Conservation (phyloP, 1,140 invertebrate species). For the Lamellibrachia luymesi region DNA sequence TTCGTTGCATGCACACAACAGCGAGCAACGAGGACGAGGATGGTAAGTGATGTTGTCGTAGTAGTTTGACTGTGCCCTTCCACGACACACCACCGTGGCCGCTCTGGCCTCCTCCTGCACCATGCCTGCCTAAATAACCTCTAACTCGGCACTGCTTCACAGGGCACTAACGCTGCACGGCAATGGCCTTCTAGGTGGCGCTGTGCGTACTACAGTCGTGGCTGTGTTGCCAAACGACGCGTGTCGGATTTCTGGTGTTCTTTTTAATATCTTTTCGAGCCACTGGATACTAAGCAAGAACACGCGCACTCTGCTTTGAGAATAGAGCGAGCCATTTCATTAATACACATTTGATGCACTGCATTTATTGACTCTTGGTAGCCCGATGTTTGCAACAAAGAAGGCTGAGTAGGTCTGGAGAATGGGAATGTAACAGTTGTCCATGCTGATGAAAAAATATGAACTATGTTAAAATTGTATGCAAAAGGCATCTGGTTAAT, state of each 20-base stretch:
- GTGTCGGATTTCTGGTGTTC: background rate
- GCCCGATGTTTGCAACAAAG: background rate
- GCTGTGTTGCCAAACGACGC: background rate
- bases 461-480: background rate
- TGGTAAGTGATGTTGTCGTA: background rate
- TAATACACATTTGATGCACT: background rate
- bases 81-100: background rate
- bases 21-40: background rate
- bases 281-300: background rate
- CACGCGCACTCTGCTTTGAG: background rate
- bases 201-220: no score
- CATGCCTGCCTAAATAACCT: background rate
- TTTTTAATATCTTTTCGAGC: background rate
- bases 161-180: background rate
- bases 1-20: slow-evolving; percentile 4
- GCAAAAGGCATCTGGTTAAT: background rate
- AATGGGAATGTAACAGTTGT: background rate
- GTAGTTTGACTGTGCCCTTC: background rate
- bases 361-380: background rate
- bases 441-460: background rate
- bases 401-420: background rate
- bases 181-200: background rate
- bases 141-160: background rate
- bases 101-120: background rate
- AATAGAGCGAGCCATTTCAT: background rate